These are phyloP conservation scores for Sphaerodactylus townsendi DNA, from an alignment of 2,113 vertebrate genomes.

Conservation along the genomic window DNA sequence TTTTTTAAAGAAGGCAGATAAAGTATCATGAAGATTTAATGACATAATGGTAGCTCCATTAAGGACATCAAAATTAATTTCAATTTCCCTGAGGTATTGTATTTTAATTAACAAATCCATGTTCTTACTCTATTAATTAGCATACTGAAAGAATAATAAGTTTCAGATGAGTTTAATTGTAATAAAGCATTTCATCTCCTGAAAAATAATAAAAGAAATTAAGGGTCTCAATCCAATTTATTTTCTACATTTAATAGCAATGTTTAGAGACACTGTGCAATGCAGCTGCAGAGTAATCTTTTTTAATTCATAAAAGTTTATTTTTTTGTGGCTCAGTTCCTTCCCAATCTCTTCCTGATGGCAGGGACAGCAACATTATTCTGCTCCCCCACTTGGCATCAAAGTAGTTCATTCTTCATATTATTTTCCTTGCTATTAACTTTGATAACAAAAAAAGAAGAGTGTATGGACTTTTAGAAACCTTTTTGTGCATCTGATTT, in stretches of 20 bases:
- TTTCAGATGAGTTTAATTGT: slow-evolving; percentile 71
- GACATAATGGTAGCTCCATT: slow-evolving; percentile 65
- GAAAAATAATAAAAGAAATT: slow-evolving; percentile 66
- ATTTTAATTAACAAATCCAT: slow-evolving; percentile 79
- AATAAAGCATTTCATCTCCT: slow-evolving; percentile 70
- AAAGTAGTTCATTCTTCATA: slow-evolving; percentile 34
- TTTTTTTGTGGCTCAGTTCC: neutral
- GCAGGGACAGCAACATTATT: neutral
- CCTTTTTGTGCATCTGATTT: neutral
- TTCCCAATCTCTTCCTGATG: slow-evolving; percentile 36
- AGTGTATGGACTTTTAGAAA: neutral
- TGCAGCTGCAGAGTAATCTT: slow-evolving; percentile 47
- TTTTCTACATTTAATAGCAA: slow-evolving; percentile 56
- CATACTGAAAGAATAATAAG: slow-evolving; percentile 69
- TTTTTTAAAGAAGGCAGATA: slow-evolving; percentile 44
- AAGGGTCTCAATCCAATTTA: slow-evolving; percentile 65
- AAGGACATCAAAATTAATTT: slow-evolving; percentile 81
- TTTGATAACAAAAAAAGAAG: neutral
- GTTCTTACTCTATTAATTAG: slow-evolving; percentile 76
- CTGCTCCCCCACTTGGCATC: neutral
- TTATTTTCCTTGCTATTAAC: slow-evolving; percentile 39
- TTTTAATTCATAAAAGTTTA: slow-evolving; percentile 57
- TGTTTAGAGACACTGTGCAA: slow-evolving; percentile 40
- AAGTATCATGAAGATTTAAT: slow-evolving; percentile 67
- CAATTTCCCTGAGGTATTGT: slow-evolving; percentile 71